A percentile compares a stretch with the other conserved stretches of the same genome.
Conservation (phyloP, 2,888 invertebrate species). For the Autographa gamma region DNA sequence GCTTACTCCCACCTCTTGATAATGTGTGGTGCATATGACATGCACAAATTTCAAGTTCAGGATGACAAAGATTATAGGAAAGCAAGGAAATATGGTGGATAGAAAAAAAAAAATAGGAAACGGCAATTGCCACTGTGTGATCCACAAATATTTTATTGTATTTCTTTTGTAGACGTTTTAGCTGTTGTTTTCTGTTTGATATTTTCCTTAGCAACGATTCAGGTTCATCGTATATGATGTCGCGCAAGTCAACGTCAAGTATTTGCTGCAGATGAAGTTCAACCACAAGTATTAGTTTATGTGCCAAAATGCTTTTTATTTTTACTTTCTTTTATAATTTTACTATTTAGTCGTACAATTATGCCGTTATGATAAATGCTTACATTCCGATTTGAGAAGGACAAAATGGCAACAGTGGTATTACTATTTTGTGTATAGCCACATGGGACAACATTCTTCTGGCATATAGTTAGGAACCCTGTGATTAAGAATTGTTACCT, state of each 20-base stretch:
- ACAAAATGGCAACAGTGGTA: constrained; percentile 8
- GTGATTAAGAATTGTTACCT: constrained; percentile 46
- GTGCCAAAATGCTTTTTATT: not conserved
- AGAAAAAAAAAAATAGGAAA: too few relatives aligned
- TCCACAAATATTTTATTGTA: too few relatives aligned
- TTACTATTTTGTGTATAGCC: not conserved
- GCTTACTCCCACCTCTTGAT: too few relatives aligned
- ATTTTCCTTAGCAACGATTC: constrained; percentile 70
- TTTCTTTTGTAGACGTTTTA: too few relatives aligned
- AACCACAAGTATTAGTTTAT: constrained; percentile 90
- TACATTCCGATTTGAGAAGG: not conserved
- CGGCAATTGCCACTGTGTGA: too few relatives aligned
- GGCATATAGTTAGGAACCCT: constrained; percentile 7
- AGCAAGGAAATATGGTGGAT: too few relatives aligned
- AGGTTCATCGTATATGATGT: constrained; percentile 98
- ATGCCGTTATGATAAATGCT: not conserved
- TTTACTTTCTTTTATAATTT: constrained; percentile 5
- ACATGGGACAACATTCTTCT: not conserved
- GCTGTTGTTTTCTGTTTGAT: not conserved
- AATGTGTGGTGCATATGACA: too few relatives aligned
- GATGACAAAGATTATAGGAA: too few relatives aligned
- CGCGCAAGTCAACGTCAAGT: constrained; percentile 97
- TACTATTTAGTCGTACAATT: constrained; percentile 10
- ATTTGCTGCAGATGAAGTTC: constrained; percentile 96
- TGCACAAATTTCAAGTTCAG: too few relatives aligned